These are phyloP conservation scores for Drosophila sucinea DNA, from an alignment of 1,140 invertebrate species.

Conservation along the genomic window DNA sequence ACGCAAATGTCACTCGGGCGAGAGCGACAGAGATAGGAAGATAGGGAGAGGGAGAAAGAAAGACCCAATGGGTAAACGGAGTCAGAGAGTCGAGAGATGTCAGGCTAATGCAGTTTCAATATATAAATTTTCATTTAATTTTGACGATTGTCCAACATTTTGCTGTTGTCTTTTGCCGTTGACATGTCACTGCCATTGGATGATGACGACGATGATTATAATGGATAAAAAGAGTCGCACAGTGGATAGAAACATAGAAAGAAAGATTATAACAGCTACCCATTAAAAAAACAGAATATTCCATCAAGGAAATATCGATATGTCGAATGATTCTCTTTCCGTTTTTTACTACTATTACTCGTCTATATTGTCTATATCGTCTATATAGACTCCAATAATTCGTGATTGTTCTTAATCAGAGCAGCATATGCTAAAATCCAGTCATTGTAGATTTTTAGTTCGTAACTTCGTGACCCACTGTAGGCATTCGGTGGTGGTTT, in stretches of 20 bases:
- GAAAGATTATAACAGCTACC: too few relatives aligned
- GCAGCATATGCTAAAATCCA: too few relatives aligned
- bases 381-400: too few relatives aligned
- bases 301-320: too few relatives aligned
- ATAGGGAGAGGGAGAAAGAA: neutral
- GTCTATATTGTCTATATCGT: too few relatives aligned
- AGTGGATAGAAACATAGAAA: conserved; percentile 29
- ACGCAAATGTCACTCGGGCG: conserved; percentile 7
- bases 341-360: too few relatives aligned
- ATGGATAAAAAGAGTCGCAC: conserved; percentile 37
- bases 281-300: too few relatives aligned
- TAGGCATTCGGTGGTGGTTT: conserved; percentile 46
- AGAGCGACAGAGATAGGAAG: neutral
- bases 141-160: conserved; percentile 58
- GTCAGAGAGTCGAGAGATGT: conserved; percentile 1
- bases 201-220: conserved; percentile 31
- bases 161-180: conserved; percentile 48
- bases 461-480: conserved; percentile 36
- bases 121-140: conserved; percentile 69
- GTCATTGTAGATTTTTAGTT: too few relatives aligned
- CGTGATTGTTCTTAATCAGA: too few relatives aligned
- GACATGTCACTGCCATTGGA: conserved; percentile 58
- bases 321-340: too few relatives aligned
- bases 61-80: neutral
- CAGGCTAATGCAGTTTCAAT: conserved; percentile 74